These are phyloP conservation scores for Strigops habroptila DNA, from an alignment of 2,113 vertebrate genomes.

Conservation along the genomic window DNA sequence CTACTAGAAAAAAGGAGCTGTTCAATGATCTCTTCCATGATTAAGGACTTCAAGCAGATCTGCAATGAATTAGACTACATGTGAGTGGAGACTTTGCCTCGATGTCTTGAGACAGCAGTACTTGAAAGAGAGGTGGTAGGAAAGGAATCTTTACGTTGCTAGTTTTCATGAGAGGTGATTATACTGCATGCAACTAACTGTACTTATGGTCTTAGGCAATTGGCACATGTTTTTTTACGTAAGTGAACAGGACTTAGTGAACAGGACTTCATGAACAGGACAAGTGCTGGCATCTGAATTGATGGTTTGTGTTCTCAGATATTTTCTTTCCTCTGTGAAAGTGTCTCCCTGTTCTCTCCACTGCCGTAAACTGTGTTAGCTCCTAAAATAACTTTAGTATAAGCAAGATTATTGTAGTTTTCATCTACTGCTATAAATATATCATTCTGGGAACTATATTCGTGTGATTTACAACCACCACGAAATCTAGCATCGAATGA, in stretches of 20 bases:
- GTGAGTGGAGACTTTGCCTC: not conserved
- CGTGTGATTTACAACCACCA: not conserved
- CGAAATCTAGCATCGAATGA: not conserved
- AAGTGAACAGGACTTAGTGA: not conserved
- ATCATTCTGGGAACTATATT: slow-evolving; percentile 13
- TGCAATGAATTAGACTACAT: not conserved
- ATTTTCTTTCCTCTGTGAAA: slow-evolving; percentile 1
- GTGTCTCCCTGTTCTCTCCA: not conserved
- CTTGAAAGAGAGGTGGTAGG: not conserved
- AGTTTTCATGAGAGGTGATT: not conserved
- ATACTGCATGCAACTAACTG: not conserved
- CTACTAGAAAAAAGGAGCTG: not conserved
- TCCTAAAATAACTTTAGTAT: slow-evolving; percentile 49
- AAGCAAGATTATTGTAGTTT: not conserved
- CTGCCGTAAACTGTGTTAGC: not conserved
- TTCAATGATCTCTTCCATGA: not conserved
- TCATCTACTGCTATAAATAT: slow-evolving; percentile 42
- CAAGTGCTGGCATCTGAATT: not conserved
- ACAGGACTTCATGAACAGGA: not conserved
- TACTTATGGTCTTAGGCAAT: not conserved
- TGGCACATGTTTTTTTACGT: not conserved
- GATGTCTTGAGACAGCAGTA: not conserved
- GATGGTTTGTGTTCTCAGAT: slow-evolving; percentile 7
- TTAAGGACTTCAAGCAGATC: not conserved
- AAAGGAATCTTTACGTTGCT: not conserved